These are phyloP conservation scores for Caenorhabditis tropicalis DNA, from an alignment of 1,140 invertebrate genomes.

Conservation along the genomic window DNA sequence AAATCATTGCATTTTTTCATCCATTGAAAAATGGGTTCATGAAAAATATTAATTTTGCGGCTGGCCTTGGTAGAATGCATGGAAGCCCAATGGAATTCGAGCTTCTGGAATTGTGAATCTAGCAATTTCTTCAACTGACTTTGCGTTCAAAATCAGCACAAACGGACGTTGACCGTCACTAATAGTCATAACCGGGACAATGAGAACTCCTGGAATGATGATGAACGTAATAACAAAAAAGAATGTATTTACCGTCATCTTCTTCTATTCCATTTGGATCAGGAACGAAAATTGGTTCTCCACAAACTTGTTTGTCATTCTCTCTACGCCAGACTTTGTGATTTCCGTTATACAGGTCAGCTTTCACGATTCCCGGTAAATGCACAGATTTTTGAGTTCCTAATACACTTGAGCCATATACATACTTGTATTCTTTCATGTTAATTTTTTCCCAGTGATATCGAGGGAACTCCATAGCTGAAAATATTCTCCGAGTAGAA, in stretches of 20 bases:
- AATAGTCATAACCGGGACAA: slow-evolving; percentile 49
- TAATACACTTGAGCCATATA: slow-evolving; percentile 51
- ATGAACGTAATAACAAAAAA: too few relatives aligned
- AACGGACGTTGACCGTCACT: slow-evolving; percentile 40
- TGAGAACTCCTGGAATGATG: slow-evolving; percentile 10
- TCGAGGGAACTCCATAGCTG: slow-evolving; percentile 55
- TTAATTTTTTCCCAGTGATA: slow-evolving; percentile 56
- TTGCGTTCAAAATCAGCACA: slow-evolving; percentile 49
- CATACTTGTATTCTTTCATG: slow-evolving; percentile 52
- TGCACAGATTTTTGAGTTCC: slow-evolving; percentile 15
- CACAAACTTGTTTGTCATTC: slow-evolving; percentile 60
- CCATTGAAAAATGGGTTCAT: too few relatives aligned
- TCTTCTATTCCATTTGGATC: slow-evolving; percentile 64
- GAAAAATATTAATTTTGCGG: not conserved
- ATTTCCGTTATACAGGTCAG: slow-evolving; percentile 26
- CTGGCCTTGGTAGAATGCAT: slow-evolving; percentile 16
- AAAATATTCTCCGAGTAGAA: not conserved
- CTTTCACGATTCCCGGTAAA: slow-evolving; percentile 54
- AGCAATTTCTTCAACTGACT: not conserved
- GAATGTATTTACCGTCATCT: slow-evolving; percentile 72
- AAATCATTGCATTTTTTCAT: too few relatives aligned
- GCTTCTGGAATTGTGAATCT: slow-evolving; percentile 44
- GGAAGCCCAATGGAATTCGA: slow-evolving; percentile 52
- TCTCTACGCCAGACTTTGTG: slow-evolving; percentile 57
- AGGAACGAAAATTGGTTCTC: slow-evolving; percentile 67